Conservation (phyloP, 2,888 invertebrate species). For the Pyrrhia umbra region DNA sequence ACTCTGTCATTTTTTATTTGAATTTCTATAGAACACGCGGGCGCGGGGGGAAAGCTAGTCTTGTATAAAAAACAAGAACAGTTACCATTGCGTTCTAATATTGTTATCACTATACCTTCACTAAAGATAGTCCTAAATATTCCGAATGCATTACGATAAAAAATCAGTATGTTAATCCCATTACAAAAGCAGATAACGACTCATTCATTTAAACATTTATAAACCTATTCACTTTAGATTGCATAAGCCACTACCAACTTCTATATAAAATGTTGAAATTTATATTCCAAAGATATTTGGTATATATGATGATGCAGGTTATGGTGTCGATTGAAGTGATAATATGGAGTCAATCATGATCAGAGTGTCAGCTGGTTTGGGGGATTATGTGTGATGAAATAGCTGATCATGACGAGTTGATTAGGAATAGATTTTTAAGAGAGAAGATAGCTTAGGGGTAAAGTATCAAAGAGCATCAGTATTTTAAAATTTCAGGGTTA, state of each 20-base stretch:
- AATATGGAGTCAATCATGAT: conserved; percentile 28
- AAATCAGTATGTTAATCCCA: conserved; percentile 50
- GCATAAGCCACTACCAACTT: conserved; percentile 38
- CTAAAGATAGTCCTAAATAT: conserved; percentile 8
- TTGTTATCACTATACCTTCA: conserved; percentile 7
- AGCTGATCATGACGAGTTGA: conserved; percentile 4
- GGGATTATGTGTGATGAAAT: conserved; percentile 38
- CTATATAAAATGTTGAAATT: conserved; percentile 54
- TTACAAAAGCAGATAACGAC: conserved; percentile 35
- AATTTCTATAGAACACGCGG: too few relatives aligned
- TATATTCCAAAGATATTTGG: conserved; percentile 52
- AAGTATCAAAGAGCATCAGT: not conserved
- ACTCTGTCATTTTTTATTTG: too few relatives aligned
- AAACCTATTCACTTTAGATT: conserved; percentile 39
- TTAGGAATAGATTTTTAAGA: conserved; percentile 17
- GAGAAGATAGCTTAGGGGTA: not conserved
- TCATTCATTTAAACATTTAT: conserved; percentile 53
- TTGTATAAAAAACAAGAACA: conserved; percentile 10
- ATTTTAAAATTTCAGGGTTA: too few relatives aligned
- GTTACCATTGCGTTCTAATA: not conserved
- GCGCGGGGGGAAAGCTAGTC: too few relatives aligned
- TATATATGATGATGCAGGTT: conserved; percentile 60
- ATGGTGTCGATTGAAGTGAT: conserved; percentile 19
- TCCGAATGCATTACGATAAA: conserved; percentile 17
- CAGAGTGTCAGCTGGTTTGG: not conserved